Base-by-base conservation (phyloP, 1,140 invertebrate species). In the Rhagoletis pomonella region DNA sequence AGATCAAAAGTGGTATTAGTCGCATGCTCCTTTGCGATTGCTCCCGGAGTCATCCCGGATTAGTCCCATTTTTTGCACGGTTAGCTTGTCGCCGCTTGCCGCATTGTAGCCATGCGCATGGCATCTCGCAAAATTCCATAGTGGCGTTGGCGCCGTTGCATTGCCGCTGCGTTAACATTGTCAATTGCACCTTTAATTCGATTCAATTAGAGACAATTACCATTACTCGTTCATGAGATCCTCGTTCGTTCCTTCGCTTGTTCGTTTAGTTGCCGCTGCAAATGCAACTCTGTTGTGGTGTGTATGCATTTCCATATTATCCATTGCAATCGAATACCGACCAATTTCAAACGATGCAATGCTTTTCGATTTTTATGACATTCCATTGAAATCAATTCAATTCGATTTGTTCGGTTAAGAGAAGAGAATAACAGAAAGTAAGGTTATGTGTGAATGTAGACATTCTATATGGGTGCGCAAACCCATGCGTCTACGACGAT, bases 151-250 rank as follows among this genome's bases (percentile, higher is more conserved):
- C 59, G 69, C 47, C n/a, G 42, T 87, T 60, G 65, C 64, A 59
- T 87, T 64, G 87, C 47, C 87, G 85, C 60, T 85, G 87, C 73
- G 87, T 86, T 88, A 87, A 87, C 85, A 81, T 88, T 88, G 87
- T 88, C 88, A 88, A 88, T 88, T 88, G 88, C 88, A 88, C 88
- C 88, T 88, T 88, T 88, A 92, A 92, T 92, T 92, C 91, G 91
- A 92, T 92, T 92, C 91, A 92, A 92, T 92, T 92, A 92, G 91
- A 92, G 91, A 89, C 91, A 92, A 92, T 92, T 92, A 92, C 90
- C 89, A 90, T 88, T 87, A 58, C 60, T 87, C 29, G 81, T 67
- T 58, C 69, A 50, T 77, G 7, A 59, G 9, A 55, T 69, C 44
- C 12, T 47, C 50, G 7, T 55, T 58, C 58, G 39, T 59, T 50